Evolutionary conservation across 1,140 invertebrate species (phyloP).

Genomic region (Hestina assimilis): DNA sequence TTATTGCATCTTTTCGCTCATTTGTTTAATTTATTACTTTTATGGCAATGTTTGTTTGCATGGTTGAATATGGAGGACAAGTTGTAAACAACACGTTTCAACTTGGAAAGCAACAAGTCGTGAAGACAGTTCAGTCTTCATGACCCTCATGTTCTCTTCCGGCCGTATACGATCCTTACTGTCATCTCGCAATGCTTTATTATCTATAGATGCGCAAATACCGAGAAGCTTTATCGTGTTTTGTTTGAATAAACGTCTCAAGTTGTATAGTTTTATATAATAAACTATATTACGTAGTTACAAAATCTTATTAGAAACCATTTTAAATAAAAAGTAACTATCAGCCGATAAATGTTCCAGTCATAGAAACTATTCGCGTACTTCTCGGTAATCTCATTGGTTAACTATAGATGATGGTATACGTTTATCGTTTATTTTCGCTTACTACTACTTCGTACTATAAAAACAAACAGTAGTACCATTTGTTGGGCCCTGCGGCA

Average conservation of each 20-base stretch:
- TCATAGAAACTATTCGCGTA: conserved; percentile 6
- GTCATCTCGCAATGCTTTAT: background rate
- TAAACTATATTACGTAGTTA: background rate
- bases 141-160: conserved; percentile 42
- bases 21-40: background rate
- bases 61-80: background rate
- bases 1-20: background rate
- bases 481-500: conserved; percentile 28
- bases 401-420: conserved; percentile 14
- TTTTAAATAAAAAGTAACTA: background rate
- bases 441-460: conserved; percentile 56
- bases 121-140: conserved; percentile 22
- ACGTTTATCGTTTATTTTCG: background rate
- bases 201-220: background rate
- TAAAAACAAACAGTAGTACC: conserved; percentile 50
- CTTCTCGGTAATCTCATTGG: conserved; percentile 8
- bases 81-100: conserved; percentile 42
- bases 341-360: background rate
- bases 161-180: conserved; percentile 42
- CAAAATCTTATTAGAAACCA: too few species aligned
- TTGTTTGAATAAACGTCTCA: conserved; percentile 30
- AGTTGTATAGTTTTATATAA: conserved; percentile 18
- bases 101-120: conserved; percentile 55
- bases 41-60: background rate
- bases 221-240: too few species aligned